Conservation (phyloP, 2,113 vertebrate species). For the Alouatta palliata region DNA sequence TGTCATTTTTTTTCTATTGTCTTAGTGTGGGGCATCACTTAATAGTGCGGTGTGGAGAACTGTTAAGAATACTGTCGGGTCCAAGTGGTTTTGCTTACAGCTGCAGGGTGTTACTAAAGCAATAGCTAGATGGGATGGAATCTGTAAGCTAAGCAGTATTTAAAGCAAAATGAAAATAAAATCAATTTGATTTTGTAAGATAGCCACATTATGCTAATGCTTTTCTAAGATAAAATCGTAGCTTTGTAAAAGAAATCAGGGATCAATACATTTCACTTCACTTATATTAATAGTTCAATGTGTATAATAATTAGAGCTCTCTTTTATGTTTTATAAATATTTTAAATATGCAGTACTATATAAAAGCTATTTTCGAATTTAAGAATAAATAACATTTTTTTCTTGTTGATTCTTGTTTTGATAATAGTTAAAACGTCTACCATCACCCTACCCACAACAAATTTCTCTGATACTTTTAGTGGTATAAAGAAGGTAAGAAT, state of each 20-base stretch:
- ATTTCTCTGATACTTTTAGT: neutral
- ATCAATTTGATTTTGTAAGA: neutral
- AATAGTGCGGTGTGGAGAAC: neutral
- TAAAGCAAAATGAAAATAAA: constrained; percentile 28
- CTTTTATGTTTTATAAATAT: neutral
- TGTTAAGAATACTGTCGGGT: neutral
- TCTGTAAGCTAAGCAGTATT: neutral
- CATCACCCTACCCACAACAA: neutral
- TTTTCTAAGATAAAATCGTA: neutral
- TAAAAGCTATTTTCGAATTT: neutral
- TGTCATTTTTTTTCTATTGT: neutral
- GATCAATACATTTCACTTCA: neutral
- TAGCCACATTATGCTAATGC: neutral
- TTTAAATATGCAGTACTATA: neutral
- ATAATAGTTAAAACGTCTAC: neutral
- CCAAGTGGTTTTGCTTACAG: neutral
- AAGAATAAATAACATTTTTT: neutral
- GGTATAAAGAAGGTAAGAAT: neutral
- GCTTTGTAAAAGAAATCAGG: neutral
- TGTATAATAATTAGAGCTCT: neutral
- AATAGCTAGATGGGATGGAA: neutral
- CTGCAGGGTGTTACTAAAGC: neutral
- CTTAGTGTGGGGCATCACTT: neutral
- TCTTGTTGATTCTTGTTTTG: neutral
- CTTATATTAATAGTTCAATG: neutral